Base-by-base conservation (phyloP, 1,140 invertebrate genomes). In the Drosophila pruinosa region DNA sequence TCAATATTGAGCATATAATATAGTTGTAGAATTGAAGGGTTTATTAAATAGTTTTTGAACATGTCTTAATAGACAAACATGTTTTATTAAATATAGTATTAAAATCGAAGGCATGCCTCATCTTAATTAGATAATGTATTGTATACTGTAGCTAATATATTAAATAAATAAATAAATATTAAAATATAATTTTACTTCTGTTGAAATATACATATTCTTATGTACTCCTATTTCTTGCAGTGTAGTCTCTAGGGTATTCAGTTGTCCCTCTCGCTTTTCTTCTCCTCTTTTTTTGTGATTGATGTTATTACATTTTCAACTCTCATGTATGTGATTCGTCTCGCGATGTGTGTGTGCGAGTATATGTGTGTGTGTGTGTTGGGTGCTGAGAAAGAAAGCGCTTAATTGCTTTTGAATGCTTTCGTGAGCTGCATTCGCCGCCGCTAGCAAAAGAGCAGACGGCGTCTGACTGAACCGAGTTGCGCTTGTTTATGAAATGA, bases 341-440 rank as follows among this genome's bases (percentile, higher is more conserved):
- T 34, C 31, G 26, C 56, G 21, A 2, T 22, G 48, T 57, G 34
- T 48, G 36, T 58, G 50, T 45, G 31, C 41, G 26, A 21, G 31
- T 10, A 22, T 54, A 28, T 36, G 43, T 39, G 8, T 56, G 28
- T n/a, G 31, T 67, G 43, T 38, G 54, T 38, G 12, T 61, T 41
- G 57, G 38, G 22, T 61, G 58, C 38, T 70, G 58, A 34, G 59
- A 75, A 80, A 80, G 78, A 80, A 81, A 81, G 78, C 78, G 78
- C 78, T 81, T 81, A 81, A 81, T 81, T 81, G 78, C 78, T 81
- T 81, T 81, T 80, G 78, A 81, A 81, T 81, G 78, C 78, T 81
- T 80, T 80, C 78, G 72, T 81, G 73, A 81, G 78, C 67, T 80
- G 72, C 78, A 72, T 75, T 73, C 67, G 72, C 69, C 54, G 78